Conservation (phyloP, 1,140 invertebrate species). For the Drosophila persimilis region DNA sequence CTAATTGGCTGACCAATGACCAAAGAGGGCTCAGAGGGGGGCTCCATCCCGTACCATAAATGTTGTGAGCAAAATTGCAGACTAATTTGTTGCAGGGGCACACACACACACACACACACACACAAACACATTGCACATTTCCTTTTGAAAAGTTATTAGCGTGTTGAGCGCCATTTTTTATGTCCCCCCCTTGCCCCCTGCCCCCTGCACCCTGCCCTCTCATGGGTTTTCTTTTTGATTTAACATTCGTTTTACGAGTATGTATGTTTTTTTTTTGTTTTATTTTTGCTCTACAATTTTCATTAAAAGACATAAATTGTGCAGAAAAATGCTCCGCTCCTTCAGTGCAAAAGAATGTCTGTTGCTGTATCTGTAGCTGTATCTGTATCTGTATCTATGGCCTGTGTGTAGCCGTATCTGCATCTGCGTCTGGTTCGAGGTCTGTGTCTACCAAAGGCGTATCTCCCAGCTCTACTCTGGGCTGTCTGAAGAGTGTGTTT, state of each 20-base stretch:
- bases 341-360: slow-evolving; percentile 51
- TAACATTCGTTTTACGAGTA: slow-evolving; percentile 32
- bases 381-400: slow-evolving; percentile 35
- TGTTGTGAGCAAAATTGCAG: slow-evolving; percentile 58
- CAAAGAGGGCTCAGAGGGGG: slow-evolving; percentile 18
- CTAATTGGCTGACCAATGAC: slow-evolving; percentile 46
- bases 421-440: slow-evolving; percentile 36
- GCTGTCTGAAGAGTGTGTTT: slow-evolving; percentile 48
- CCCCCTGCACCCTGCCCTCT: too few species aligned
- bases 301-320: slow-evolving; percentile 81
- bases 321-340: slow-evolving; percentile 70
- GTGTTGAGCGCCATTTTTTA: slow-evolving; percentile 64
- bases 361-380: slow-evolving; percentile 25
- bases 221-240: slow-evolving; percentile 45
- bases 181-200: not conserved
- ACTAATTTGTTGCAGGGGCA: slow-evolving; percentile 66
- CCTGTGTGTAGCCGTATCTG: slow-evolving; percentile 22
- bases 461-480: slow-evolving; percentile 18
- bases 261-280: slow-evolving; percentile 4
- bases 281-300: slow-evolving; percentile 52
- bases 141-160: slow-evolving; percentile 78
- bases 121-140: slow-evolving; percentile 58
- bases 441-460: slow-evolving; percentile 22
- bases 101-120: slow-evolving; percentile 16
- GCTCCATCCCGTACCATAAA: slow-evolving; percentile 5